Base-by-base conservation (phyloP, 2,797 vertebrate species). In the Labeo calbasu region DNA sequence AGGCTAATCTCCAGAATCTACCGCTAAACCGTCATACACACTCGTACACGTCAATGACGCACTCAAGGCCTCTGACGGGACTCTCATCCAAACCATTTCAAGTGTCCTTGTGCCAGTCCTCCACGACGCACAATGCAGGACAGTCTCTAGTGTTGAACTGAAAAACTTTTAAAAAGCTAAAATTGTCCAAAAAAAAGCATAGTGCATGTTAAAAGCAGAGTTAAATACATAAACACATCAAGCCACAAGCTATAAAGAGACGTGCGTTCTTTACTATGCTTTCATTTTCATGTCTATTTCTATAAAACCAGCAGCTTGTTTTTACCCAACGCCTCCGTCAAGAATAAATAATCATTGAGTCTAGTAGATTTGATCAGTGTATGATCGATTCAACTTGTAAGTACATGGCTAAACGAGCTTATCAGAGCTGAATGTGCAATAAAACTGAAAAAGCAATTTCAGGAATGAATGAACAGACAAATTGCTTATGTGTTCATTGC, bases 1-100 rank as follows among this genome's bases (percentile, higher is more conserved):
- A 89, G 85, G 90, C 88, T 93, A 93, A 94, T 93, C 92, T 93
- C 89, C 88, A 88, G 59, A 78, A 78, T 78, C 77, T 78, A 65
- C 23, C 2, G 5, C 77, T 48, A 78, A 78, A 50, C 36, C 79
- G 15, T 21, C 79, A 81, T 13, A 46, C 66, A 59, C 78, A 80
- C 65, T 69, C 65, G 2, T 17, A 40, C 66, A 70, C 43, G 1
- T 65, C 76, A 65, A 65, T 32, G 76, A 50, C 23, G 6, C 57
- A 63, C 76, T 78, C 43, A 63, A 77, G 76, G 55, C n/a, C 59
- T 50, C 23, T 5, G 19, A 65, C 23, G 43, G 57, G 76, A 78
- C 11, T 19, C 57, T 78, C 77, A 65, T 63, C 59, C 53, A 40
- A 48, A 50, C 11, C 59, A 65, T 63, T 78, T 50, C 77, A 65